phyloP scores from a whole-genome alignment of 2,113 vertebrate genomes.

The Pterophyllum scalare region DNA sequence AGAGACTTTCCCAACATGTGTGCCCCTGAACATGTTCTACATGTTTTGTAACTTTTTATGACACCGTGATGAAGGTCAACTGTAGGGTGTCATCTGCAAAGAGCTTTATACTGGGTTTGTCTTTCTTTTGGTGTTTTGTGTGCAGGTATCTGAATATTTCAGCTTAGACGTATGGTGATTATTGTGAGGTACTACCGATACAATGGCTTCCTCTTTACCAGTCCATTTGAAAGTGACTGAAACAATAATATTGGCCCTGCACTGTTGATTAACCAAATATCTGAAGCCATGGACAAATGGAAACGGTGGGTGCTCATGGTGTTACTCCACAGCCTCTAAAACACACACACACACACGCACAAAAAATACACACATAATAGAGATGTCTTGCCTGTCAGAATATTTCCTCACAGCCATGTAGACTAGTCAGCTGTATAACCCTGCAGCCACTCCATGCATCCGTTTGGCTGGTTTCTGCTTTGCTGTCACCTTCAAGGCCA shows the following conservation, averaged over 20 bases:
- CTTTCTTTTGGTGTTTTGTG: slow-evolving; percentile 52
- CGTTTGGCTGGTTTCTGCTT: neutral
- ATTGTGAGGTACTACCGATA: slow-evolving; percentile 69
- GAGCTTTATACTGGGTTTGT: slow-evolving; percentile 25
- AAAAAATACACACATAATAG: neutral
- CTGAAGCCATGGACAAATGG: slow-evolving; percentile 9
- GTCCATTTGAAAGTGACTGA: slow-evolving; percentile 42
- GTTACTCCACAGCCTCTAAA: neutral
- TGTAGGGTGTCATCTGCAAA: slow-evolving; percentile 32
- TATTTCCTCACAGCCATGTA: slow-evolving; percentile 13
- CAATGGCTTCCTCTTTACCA: slow-evolving; percentile 49
- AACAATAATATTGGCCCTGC: slow-evolving; percentile 56
- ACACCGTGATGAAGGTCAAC: neutral
- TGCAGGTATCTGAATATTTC: slow-evolving; percentile 49
- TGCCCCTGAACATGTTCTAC: slow-evolving; percentile 35
- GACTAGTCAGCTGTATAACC: slow-evolving; percentile 17
- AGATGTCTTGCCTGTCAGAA: slow-evolving; percentile 43
- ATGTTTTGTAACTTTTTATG: slow-evolving; percentile 26
- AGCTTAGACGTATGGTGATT: slow-evolving; percentile 41
- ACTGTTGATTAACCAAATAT: slow-evolving; percentile 51
- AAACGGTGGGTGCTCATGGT: slow-evolving; percentile 12
- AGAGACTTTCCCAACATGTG: slow-evolving; percentile 10
- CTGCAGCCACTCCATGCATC: neutral
- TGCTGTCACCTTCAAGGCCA: neutral
- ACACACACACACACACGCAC: slow-evolving; percentile 7